Evolutionary conservation across 2,113 vertebrate genomes (phyloP), one percentile per base, ranked within the genome.

Genomic region (Uropsilus gracilis): DNA sequence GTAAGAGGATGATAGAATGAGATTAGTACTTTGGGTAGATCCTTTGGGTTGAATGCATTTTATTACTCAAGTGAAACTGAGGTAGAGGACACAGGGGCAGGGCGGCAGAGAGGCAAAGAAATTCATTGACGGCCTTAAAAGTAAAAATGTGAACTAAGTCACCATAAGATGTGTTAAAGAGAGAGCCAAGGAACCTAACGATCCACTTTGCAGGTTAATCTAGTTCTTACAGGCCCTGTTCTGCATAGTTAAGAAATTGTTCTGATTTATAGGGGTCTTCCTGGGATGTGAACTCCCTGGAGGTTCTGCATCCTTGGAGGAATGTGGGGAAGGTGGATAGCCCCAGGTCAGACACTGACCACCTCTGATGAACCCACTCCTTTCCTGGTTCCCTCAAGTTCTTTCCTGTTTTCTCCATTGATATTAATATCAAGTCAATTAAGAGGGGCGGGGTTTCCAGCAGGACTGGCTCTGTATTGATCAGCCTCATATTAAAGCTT

Each of bases 401-500:
- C 34, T 11, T 44, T 59, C 66, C 48, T 18, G 22, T 66, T 85
- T 81, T 89, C 53, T 39, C 61, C 8, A 3, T 2, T 57, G 73
- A 61, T 86, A 18, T 86, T 37, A 87, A 81, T n/a, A 64, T 71
- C 87, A 90, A 94, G 71, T 37, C 93, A 91, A 78, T 92, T 55
- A 95, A 69, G 75, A 64, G 24, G 37, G 78, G 26, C 57, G 7
- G 63, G 76, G 66, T 87, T 95, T 94, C 94, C 86, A 73, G 61
- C 5, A 86, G 50, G 89, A 87, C 42, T 46, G 64, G 17, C 71
- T 87, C 48, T 32, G 55, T 46, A 80, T 77, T 28, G 81, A 86
- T 88, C 42, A 66, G 18, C 34, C 42, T 66, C 63, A n/a, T n/a
- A 8, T 46, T 66, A 71, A 84, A 48, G 53, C 34, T 75, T 73